A percentile compares a stretch with the other conserved stretches of the same genome.
Evolutionary conservation across 2,797 vertebrate genomes (phyloP).

Genomic region (Thamnophis elegans): DNA sequence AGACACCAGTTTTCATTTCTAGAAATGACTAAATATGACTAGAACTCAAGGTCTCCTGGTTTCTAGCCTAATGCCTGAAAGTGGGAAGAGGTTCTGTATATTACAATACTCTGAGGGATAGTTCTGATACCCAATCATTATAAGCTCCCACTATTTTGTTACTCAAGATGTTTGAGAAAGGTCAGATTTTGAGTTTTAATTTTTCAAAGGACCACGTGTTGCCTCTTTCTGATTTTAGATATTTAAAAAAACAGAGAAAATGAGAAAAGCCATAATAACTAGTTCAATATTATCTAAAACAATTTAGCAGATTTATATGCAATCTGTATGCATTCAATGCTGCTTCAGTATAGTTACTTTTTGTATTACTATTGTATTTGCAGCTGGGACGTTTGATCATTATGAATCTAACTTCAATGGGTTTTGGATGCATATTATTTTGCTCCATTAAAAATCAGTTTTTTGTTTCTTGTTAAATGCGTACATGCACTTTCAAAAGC

Average conservation of each 20-base stretch:
- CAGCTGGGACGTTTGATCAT: background rate
- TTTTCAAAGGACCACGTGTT: background rate
- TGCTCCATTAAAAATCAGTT: background rate
- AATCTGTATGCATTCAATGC: background rate
- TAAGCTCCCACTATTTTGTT: background rate
- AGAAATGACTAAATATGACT: background rate
- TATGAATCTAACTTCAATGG: background rate
- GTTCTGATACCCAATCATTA: background rate
- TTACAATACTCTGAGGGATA: background rate
- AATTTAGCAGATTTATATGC: background rate
- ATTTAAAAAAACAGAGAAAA: background rate
- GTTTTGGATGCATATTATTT: background rate
- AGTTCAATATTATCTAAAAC: background rate
- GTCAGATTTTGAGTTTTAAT: background rate
- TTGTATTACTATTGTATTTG: background rate
- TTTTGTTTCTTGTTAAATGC: background rate
- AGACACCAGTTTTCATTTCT: background rate
- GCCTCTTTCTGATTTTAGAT: background rate
- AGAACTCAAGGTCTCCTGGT: background rate
- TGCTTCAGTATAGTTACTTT: background rate
- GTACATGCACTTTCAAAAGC: background rate
- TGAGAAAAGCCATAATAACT: background rate
- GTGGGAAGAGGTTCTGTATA: background rate
- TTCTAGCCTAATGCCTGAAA: background rate
- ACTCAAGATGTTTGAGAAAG: background rate